These are phyloP conservation scores for Pandemis cinnamomeana DNA, from an alignment of 2,888 invertebrate genomes.

Conservation along the genomic window DNA sequence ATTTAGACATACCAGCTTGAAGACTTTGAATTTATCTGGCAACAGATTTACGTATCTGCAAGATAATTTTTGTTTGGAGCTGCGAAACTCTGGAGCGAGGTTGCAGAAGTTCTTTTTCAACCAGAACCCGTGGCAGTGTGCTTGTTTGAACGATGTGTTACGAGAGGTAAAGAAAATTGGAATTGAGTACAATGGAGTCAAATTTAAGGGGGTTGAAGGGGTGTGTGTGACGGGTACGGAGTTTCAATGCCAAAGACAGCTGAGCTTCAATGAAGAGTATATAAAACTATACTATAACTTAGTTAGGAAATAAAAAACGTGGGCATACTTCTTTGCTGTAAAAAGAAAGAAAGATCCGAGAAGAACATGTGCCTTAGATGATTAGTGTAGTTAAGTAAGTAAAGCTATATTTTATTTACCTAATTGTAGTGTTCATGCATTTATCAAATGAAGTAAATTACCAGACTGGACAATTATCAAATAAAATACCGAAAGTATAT, in stretches of 20 bases:
- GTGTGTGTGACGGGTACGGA: conserved; percentile 66
- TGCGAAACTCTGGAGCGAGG: conserved; percentile 63
- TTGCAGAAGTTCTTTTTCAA: conserved; percentile 68
- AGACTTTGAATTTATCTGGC: conserved; percentile 65
- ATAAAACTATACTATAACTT: conserved; percentile 57
- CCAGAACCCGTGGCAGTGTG: conserved; percentile 77
- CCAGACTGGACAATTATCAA: too few species aligned
- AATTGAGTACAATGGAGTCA: conserved; percentile 61
- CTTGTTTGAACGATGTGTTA: conserved; percentile 65
- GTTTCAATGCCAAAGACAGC: conserved; percentile 64
- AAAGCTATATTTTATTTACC: too few species aligned
- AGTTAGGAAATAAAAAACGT: conserved; percentile 29
- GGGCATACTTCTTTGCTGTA: background rate
- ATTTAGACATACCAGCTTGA: conserved; percentile 63
- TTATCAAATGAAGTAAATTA: too few species aligned
- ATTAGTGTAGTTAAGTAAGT: too few species aligned
- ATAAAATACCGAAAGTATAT: too few species aligned
- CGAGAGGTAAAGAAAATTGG: conserved; percentile 63
- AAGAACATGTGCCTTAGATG: too few species aligned
- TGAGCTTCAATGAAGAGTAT: conserved; percentile 57
- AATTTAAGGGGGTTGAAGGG: conserved; percentile 62
- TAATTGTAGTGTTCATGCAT: too few species aligned
- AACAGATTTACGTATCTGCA: conserved; percentile 70
- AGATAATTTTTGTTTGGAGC: conserved; percentile 70
- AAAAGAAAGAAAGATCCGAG: too few species aligned